phyloP scores from a whole-genome alignment of 2,888 invertebrate genomes.

The Polymixis flavicincta region DNA sequence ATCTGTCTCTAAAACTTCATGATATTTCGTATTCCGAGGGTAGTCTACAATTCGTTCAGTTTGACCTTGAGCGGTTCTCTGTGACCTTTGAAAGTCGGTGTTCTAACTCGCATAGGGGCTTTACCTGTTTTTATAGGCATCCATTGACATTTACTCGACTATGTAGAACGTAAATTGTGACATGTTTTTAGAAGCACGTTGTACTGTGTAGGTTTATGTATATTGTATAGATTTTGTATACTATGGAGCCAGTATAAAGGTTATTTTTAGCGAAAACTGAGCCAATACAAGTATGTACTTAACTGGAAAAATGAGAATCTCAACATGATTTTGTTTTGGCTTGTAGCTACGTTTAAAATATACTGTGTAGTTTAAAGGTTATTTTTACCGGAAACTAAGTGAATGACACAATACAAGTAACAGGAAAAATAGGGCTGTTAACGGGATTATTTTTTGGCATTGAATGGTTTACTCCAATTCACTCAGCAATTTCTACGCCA shows the following conservation, averaged over 20 bases:
- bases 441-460: neutral
- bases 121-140: conserved; percentile 46
- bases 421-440: neutral
- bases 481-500: neutral
- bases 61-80: conserved; percentile 40
- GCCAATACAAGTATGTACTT: neutral
- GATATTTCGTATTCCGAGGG: conserved; percentile 59
- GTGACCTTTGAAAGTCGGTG: conserved; percentile 43
- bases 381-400: neutral
- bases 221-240: neutral
- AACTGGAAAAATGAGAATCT: neutral
- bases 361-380: neutral
- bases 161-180: conserved; percentile 30
- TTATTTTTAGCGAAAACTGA: neutral
- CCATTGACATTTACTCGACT: conserved; percentile 41
- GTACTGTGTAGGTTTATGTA: neutral
- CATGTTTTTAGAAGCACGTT: conserved; percentile 13
- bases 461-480: neutral
- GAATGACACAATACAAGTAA: neutral
- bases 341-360: too few relatives aligned
- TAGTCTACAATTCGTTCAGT: conserved; percentile 46
- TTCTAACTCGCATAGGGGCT: conserved; percentile 29
- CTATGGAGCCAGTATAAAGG: too few relatives aligned
- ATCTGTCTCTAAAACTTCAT: conserved; percentile 49
- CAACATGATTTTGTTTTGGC: neutral